phyloP scores from a whole-genome alignment of 2,888 invertebrate genomes.

The Pterostichus madidus region DNA sequence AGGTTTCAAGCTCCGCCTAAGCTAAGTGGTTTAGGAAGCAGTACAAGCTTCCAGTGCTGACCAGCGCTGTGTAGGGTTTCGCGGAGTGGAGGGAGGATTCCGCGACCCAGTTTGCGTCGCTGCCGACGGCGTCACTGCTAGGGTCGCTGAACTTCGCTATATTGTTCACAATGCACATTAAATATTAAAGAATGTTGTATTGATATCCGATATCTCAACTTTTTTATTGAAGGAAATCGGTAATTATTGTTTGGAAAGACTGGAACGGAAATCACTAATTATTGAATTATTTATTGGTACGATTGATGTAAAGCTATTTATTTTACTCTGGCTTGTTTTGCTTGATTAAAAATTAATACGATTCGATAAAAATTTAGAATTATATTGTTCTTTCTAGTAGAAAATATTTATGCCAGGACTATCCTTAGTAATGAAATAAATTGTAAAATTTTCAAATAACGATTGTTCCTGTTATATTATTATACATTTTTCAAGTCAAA shows the following conservation, averaged over 20 bases:
- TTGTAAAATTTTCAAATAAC: no score
- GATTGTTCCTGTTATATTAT: no score
- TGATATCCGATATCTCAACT: neutral
- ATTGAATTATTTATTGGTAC: neutral
- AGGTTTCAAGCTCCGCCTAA: neutral
- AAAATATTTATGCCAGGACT: no score
- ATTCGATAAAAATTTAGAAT: no score
- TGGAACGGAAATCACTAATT: neutral
- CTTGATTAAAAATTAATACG: neutral
- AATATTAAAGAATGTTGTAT: constrained; percentile 27
- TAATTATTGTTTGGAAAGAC: neutral
- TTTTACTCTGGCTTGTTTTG: neutral
- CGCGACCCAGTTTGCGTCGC: constrained; percentile 11
- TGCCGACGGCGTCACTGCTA: constrained; percentile 18
- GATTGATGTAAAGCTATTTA: no score
- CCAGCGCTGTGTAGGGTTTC: neutral
- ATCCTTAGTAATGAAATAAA: no score
- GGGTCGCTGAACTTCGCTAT: constrained; percentile 45
- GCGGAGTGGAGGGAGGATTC: neutral
- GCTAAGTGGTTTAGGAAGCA: constrained; percentile 22
- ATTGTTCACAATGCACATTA: constrained; percentile 14
- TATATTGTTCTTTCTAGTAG: no score
- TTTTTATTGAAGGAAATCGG: neutral
- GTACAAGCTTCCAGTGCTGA: neutral
- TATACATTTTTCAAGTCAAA: no score